Percentiles rank a stretch among this genome's conserved stretches.
phyloP scores from a whole-genome alignment of 2,797 vertebrate genomes.

The Silurus aristotelis region DNA sequence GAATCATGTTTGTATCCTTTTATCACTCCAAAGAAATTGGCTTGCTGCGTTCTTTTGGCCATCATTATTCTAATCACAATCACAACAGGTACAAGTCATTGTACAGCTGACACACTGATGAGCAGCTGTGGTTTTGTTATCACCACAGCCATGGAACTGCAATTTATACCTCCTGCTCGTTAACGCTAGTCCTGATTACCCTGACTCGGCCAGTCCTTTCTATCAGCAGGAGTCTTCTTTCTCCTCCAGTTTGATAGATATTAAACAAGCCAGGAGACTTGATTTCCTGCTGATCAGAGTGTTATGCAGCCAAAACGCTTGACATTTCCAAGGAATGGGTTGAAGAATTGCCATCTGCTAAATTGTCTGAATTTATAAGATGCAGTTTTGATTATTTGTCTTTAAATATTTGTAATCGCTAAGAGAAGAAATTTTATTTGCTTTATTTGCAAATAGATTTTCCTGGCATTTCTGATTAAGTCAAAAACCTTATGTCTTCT shows the following conservation, averaged over 20 bases:
- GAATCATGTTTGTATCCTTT: background rate
- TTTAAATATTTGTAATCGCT: background rate
- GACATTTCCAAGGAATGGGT: background rate
- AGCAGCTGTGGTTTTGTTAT: constrained; percentile 40
- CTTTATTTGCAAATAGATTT: background rate
- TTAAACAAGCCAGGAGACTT: constrained; percentile 47
- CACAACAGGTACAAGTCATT: constrained; percentile 11
- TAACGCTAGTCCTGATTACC: constrained; percentile 44
- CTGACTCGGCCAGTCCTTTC: constrained; percentile 45
- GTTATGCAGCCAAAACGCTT: constrained; percentile 41
- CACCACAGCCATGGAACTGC: constrained; percentile 24
- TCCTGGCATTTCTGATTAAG: background rate
- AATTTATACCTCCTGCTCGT: constrained; percentile 40
- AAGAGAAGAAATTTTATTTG: background rate
- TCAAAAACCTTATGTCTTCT: background rate
- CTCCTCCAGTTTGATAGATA: constrained; percentile 46
- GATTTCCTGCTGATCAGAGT: constrained; percentile 49
- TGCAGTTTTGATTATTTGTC: background rate
- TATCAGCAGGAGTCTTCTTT: constrained; percentile 50
- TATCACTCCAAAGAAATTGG: constrained; percentile 18
- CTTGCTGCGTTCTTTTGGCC: constrained; percentile 19
- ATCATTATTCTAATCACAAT: constrained; percentile 46
- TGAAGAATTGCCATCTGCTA: constrained; percentile 6
- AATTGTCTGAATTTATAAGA: constrained; percentile 22
- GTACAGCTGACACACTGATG: constrained; percentile 38